Evolutionary conservation across 2,797 vertebrate species (phyloP).

Genomic region (Siniperca scherzeri): DNA sequence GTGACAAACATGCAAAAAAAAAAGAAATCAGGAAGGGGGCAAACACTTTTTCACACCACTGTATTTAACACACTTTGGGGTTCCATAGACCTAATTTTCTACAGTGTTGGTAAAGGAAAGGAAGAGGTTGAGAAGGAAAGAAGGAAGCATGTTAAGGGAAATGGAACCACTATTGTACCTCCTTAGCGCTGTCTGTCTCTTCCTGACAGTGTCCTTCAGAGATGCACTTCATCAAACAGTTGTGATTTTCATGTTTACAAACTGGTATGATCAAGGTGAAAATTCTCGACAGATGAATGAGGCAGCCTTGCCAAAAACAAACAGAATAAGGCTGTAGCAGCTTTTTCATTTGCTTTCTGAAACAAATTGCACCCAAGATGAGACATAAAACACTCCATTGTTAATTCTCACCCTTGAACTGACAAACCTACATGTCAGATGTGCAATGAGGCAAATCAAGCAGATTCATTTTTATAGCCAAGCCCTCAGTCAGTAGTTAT

Average conservation of each 20-base stretch:
- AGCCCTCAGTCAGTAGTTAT: conserved; percentile 47
- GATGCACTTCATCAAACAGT: conserved; percentile 35
- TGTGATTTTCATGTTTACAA: conserved; percentile 53
- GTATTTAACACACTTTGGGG: neutral
- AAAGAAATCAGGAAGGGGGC: too few species aligned
- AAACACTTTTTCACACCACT: too few species aligned
- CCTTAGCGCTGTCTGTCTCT: neutral
- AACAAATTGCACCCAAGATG: conserved; percentile 30
- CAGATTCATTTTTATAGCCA: conserved; percentile 39
- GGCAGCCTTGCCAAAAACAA: conserved; percentile 30
- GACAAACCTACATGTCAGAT: conserved; percentile 52
- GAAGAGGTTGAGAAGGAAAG: neutral
- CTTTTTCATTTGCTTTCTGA: conserved; percentile 22
- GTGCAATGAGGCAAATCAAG: conserved; percentile 40
- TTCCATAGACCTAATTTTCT: neutral
- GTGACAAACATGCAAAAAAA: too few species aligned
- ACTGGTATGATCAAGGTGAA: conserved; percentile 43
- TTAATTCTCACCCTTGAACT: conserved; percentile 53
- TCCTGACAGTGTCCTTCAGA: conserved; percentile 24
- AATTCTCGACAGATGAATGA: conserved; percentile 29
- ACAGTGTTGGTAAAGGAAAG: neutral
- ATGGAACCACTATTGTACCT: neutral
- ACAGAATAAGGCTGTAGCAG: conserved; percentile 20
- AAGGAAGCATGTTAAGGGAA: neutral
- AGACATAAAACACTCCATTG: conserved; percentile 24